These are phyloP conservation scores for Myotis planiceps DNA, from an alignment of 2,797 vertebrate species.

Conservation along the genomic window DNA sequence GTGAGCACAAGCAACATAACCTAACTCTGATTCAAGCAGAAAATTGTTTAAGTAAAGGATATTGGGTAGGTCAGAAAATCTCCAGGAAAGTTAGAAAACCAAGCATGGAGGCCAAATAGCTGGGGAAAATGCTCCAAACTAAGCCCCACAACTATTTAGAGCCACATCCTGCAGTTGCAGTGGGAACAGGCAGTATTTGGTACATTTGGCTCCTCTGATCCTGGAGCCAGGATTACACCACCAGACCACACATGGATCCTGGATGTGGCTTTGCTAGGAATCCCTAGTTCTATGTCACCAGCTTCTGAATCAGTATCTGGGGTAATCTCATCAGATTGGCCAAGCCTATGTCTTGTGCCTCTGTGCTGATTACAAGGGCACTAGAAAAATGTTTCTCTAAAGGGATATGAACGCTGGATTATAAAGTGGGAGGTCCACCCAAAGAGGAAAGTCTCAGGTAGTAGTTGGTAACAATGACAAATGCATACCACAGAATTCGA, in stretches of 20 bases:
- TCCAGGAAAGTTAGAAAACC: not conserved
- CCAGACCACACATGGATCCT: not conserved
- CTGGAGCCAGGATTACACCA: not conserved
- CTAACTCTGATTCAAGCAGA: conserved; percentile 2
- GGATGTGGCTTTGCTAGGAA: not conserved
- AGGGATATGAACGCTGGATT: not conserved
- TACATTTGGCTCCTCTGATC: too few relatives aligned
- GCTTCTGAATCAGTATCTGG: not conserved
- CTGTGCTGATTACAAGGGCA: not conserved
- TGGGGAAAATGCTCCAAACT: not conserved
- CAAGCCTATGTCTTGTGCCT: not conserved
- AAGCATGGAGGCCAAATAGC: not conserved
- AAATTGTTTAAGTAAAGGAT: conserved; percentile 4
- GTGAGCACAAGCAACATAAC: not conserved
- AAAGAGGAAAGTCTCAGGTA: not conserved
- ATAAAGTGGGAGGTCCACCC: not conserved
- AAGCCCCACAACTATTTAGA: not conserved
- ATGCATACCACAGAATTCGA: not conserved
- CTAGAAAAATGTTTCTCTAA: not conserved
- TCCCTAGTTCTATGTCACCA: not conserved
- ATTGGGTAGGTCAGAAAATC: not conserved
- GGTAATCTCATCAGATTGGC: not conserved
- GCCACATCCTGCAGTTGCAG: not conserved
- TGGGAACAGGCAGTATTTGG: not conserved
- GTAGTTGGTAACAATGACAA: not conserved